Evolutionary conservation across 2,113 vertebrate species (phyloP).

Genomic region (Cavia porcellus): DNA sequence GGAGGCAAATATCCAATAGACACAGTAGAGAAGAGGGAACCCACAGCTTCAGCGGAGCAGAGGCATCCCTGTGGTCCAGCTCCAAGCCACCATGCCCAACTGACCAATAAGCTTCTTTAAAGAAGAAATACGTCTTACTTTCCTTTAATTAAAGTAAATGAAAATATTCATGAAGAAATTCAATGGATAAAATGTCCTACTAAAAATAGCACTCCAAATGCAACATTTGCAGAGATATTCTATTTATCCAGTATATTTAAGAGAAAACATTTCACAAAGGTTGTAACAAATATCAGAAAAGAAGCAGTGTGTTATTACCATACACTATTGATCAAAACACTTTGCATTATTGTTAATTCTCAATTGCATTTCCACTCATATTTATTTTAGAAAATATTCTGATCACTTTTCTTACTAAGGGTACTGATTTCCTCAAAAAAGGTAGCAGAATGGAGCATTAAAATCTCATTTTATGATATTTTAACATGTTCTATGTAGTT

Average conservation of each 20-base stretch:
- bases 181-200: background rate
- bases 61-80: too few species aligned
- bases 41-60: too few species aligned
- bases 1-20: too few species aligned
- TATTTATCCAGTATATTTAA: background rate
- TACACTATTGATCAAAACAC: background rate
- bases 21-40: too few species aligned
- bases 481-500: background rate
- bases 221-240: background rate
- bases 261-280: background rate
- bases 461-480: background rate
- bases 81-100: too few species aligned
- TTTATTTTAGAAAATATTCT: constrained; percentile 26
- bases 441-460: background rate
- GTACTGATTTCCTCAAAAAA: background rate
- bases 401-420: background rate
- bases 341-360: background rate
- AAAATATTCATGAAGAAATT: background rate
- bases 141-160: background rate
- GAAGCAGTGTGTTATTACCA: background rate
- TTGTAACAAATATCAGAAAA: background rate
- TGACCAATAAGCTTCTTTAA: background rate
- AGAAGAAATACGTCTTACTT: background rate
- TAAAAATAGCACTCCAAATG: constrained; percentile 46
- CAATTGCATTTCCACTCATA: background rate